phyloP scores from a whole-genome alignment of 1,140 invertebrate genomes.

The Apis mellifera region DNA sequence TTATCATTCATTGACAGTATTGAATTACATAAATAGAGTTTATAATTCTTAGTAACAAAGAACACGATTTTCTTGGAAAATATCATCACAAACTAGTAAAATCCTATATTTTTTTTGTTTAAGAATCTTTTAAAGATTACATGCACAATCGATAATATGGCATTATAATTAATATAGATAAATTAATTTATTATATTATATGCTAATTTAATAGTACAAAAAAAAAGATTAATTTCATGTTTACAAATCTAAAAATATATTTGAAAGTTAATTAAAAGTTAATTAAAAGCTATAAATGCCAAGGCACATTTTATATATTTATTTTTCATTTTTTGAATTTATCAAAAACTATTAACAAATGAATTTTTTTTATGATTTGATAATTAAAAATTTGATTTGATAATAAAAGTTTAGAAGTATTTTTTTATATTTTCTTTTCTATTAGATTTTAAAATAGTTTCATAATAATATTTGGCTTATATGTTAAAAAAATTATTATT shows the following conservation, averaged over 20 bases:
- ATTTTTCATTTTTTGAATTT: conserved; percentile 28
- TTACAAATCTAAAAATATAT: conserved; percentile 32
- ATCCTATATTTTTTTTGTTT: conserved; percentile 39
- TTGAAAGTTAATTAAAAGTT: conserved; percentile 9
- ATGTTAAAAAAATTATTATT: conserved; percentile 46
- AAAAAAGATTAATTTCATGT: conserved; percentile 23
- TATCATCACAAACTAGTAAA: conserved; percentile 54
- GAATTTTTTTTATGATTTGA: background rate
- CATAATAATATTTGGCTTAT: conserved; percentile 10
- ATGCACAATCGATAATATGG: conserved; percentile 60
- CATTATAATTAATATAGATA: conserved; percentile 64
- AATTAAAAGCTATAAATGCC: conserved; percentile 34
- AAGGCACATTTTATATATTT: conserved; percentile 41
- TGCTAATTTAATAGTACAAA: conserved; percentile 24
- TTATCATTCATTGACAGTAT: conserved; percentile 23
- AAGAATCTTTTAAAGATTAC: conserved; percentile 59
- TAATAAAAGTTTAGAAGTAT: conserved; percentile 4
- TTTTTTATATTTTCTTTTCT: background rate
- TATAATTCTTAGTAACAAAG: conserved; percentile 52
- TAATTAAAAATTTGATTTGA: background rate
- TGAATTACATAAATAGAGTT: conserved; percentile 41
- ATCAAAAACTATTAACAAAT: background rate
- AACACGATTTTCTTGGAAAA: conserved; percentile 57
- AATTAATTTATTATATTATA: background rate
- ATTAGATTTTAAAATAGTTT: background rate